A percentile compares a stretch with the other conserved stretches of the same genome.
Evolutionary conservation across 2,113 vertebrate species (phyloP).

Genomic region (cat (Felis catus)): F.catus_Fca126_mat1.0 CM031421.1:50579501-50580000

Average conservation of each 20-base stretch:
- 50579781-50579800: background rate
- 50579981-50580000: background rate
- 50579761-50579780: background rate
- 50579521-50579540: background rate
- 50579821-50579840: background rate
- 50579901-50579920: background rate
- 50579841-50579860: background rate
- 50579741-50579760: background rate
- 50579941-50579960: background rate
- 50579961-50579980: background rate
- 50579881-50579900: background rate
- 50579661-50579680: too few species aligned
- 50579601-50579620: background rate
- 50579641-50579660: background rate
- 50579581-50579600: background rate
- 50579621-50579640: background rate
- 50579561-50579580: background rate
- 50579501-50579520: background rate
- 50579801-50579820: background rate
- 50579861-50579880: background rate
- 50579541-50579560: background rate
- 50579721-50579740: background rate
- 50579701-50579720: background rate
- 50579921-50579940: background rate
- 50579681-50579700: background rate